Conservation (phyloP, 1,140 invertebrate genomes). For the Drosophila obscura region DNA sequence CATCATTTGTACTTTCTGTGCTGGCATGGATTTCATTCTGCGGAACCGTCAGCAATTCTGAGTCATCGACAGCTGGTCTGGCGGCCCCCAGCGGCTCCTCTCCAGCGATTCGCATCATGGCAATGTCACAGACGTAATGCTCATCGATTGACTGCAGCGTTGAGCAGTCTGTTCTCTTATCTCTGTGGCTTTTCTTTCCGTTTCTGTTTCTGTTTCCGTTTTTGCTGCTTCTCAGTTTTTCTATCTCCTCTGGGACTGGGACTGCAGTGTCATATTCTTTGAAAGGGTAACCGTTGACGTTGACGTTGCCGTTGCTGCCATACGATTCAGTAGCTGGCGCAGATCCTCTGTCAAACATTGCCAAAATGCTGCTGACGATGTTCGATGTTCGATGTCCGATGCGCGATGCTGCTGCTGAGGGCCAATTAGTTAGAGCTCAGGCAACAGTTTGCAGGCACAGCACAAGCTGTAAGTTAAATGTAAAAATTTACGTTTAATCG, state of each 20-base stretch:
- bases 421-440: slow-evolving; percentile 51
- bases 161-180: not conserved
- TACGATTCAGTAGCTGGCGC: slow-evolving; percentile 10
- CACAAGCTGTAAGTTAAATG: slow-evolving; percentile 52
- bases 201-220: slow-evolving; percentile 12
- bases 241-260: slow-evolving; percentile 3
- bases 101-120: slow-evolving; percentile 73
- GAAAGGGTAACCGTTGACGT: too few species aligned
- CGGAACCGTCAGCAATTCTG: not conserved
- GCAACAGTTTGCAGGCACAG: slow-evolving; percentile 55
- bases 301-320: slow-evolving; percentile 3
- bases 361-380: slow-evolving; percentile 15
- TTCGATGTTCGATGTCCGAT: not conserved
- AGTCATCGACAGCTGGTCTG: slow-evolving; percentile 16
- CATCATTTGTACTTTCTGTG: slow-evolving; percentile 21
- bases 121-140: slow-evolving; percentile 73
- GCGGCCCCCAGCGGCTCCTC: slow-evolving; percentile 35
- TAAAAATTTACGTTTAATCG: slow-evolving; percentile 38
- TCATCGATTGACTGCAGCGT: slow-evolving; percentile 63
- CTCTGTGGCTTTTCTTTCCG: slow-evolving; percentile 15
- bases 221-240: slow-evolving; percentile 7
- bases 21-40: slow-evolving; percentile 5
- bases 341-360: slow-evolving; percentile 45
- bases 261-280: not conserved
- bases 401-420: slow-evolving; percentile 13